Evolutionary conservation across 2,113 vertebrate genomes (phyloP).

Genomic region (Salminus brasiliensis): DNA sequence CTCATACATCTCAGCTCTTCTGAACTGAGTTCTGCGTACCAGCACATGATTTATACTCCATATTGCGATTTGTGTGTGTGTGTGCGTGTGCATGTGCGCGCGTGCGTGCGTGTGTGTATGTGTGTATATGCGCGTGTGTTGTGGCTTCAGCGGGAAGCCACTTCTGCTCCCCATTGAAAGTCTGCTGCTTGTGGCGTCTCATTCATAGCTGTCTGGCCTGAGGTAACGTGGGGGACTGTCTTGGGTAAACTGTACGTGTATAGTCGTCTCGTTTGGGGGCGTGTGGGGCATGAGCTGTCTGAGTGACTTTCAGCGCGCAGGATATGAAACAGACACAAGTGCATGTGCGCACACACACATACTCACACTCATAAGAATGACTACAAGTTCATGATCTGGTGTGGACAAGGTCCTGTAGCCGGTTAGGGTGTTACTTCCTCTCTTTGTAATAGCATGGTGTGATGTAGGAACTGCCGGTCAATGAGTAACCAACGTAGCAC

Average conservation of each 20-base stretch:
- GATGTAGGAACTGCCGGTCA: slow-evolving; percentile 44
- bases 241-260: background rate
- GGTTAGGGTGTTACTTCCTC: slow-evolving; percentile 55
- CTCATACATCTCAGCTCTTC: background rate
- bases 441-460: slow-evolving; percentile 49
- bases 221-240: slow-evolving; percentile 7
- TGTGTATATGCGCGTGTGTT: slow-evolving; percentile 23
- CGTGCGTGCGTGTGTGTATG: slow-evolving; percentile 10
- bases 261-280: too few relatives aligned
- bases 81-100: slow-evolving; percentile 18
- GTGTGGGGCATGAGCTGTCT: slow-evolving; percentile 14
- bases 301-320: background rate
- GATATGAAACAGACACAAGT: slow-evolving; percentile 28
- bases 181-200: slow-evolving; percentile 31
- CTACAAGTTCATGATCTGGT: slow-evolving; percentile 26
- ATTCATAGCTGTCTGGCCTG: slow-evolving; percentile 27
- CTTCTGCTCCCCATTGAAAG: slow-evolving; percentile 27
- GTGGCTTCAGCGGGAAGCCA: slow-evolving; percentile 45
- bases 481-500: slow-evolving; percentile 41
- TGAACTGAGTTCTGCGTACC: background rate
- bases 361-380: slow-evolving; percentile 8
- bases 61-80: slow-evolving; percentile 1
- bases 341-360: slow-evolving; percentile 19
- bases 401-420: slow-evolving; percentile 14
- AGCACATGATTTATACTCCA: background rate